Conservation (phyloP, 2,797 vertebrate species). For the Pangasius mekongensis region DNA sequence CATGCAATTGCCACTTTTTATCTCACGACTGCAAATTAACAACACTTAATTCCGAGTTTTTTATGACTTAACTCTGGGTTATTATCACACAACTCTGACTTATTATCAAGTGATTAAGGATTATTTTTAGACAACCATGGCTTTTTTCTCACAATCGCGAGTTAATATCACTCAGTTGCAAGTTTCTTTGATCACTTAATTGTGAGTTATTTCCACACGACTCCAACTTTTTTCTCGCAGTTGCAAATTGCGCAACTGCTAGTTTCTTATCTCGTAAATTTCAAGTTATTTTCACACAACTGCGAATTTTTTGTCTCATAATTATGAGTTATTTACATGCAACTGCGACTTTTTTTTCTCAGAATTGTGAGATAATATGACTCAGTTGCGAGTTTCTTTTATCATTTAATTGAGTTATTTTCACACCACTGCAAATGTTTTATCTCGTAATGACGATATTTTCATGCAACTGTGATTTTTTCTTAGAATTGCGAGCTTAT, state of each 20-base stretch:
- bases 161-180: background rate
- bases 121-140: background rate
- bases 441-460: background rate
- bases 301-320: background rate
- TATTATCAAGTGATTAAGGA: too few relatives aligned
- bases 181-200: background rate
- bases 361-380: background rate
- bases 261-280: too few relatives aligned
- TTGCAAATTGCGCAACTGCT: background rate
- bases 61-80: background rate
- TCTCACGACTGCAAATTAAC: background rate
- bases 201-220: background rate
- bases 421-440: background rate
- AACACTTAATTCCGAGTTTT: background rate
- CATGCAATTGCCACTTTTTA: background rate
- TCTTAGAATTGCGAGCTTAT: background rate
- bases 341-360: background rate
- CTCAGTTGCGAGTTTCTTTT: background rate
- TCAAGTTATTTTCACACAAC: background rate
- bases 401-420: background rate
- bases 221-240: background rate
- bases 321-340: background rate
- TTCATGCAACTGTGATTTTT: background rate
- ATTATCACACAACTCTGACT: background rate
- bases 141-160: background rate